Conservation (phyloP, 1,140 invertebrate genomes). For the Apis dorsata region DNA sequence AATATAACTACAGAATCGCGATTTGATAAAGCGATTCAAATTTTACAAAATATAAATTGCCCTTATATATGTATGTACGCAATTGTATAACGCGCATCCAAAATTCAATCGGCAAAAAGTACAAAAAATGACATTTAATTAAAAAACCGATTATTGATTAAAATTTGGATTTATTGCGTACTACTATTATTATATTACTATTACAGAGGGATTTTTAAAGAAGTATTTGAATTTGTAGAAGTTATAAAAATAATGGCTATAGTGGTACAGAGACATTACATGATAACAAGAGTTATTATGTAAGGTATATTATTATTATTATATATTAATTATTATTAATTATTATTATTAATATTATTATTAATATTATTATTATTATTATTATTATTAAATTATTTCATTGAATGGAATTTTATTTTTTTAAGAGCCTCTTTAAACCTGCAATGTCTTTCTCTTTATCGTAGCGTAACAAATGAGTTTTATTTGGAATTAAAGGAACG, state of each 20-base stretch:
- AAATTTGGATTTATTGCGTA: conserved; percentile 35
- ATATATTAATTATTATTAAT: conserved; percentile 18
- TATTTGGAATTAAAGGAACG: conserved; percentile 8
- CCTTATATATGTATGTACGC: not conserved
- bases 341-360: conserved; percentile 33
- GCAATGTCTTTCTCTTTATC: conserved; percentile 37
- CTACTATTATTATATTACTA: conserved; percentile 29
- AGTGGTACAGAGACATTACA: conserved; percentile 31
- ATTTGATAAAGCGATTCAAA: not conserved
- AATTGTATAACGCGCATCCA: conserved; percentile 13
- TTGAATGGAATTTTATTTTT: conserved; percentile 65
- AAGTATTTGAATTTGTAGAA: conserved; percentile 50
- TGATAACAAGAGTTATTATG: conserved; percentile 41
- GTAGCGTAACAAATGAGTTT: conserved; percentile 17
- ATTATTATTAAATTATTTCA: conserved; percentile 63
- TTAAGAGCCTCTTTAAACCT: conserved; percentile 52
- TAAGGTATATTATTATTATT: conserved; percentile 39
- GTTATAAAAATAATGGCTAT: conserved; percentile 33
- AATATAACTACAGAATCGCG: not conserved
- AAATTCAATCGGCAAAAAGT: conserved; percentile 49
- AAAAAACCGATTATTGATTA: conserved; percentile 24
- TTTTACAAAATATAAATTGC: conserved; percentile 19
- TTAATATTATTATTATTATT: conserved; percentile 35
- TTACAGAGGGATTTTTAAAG: conserved; percentile 39
- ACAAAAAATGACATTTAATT: conserved; percentile 49